phyloP scores from a whole-genome alignment of 2,113 vertebrate species.

The Xenopus tropicalis region UCB_Xtro_10.0 CM004446.2:139829001-139829500 shows the following conservation, averaged over 20 bases:
- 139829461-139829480: neutral
- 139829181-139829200: neutral
- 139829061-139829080: too few relatives aligned
- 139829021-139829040: too few relatives aligned
- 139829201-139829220: constrained; percentile 58
- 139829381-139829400: constrained; percentile 47
- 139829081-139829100: too few relatives aligned
- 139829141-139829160: too few relatives aligned
- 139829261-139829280: constrained; percentile 56
- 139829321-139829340: constrained; percentile 63
- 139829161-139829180: too few relatives aligned
- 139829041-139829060: too few relatives aligned
- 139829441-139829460: neutral
- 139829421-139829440: neutral
- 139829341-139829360: constrained; percentile 50
- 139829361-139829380: constrained; percentile 50
- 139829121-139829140: too few relatives aligned
- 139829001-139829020: too few relatives aligned
- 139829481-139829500: neutral
- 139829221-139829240: constrained; percentile 58
- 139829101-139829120: too few relatives aligned
- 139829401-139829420: constrained; percentile 32
- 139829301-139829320: constrained; percentile 63
- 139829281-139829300: constrained; percentile 58
- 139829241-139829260: constrained; percentile 64